A percentile compares a stretch with the other conserved stretches of the same genome.
Evolutionary conservation across 2,797 vertebrate species (phyloP).

Genomic region (Sebastes matsubarae): DNA sequence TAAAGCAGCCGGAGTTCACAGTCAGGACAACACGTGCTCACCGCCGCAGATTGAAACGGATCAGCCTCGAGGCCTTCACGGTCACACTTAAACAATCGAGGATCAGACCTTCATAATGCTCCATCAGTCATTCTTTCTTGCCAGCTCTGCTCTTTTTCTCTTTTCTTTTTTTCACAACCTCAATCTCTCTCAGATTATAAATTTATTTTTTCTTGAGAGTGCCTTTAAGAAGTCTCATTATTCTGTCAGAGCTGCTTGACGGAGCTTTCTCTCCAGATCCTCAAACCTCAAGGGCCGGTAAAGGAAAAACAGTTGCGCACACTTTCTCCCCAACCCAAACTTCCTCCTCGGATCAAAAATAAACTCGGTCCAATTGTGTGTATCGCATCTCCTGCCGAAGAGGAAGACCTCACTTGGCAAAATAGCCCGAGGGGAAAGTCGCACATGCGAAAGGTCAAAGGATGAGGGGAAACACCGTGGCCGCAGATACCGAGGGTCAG

Average conservation of each 20-base stretch:
- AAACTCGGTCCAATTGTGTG: slow-evolving; percentile 59
- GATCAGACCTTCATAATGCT: slow-evolving; percentile 29
- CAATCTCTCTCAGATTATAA: slow-evolving; percentile 21
- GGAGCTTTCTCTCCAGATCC: slow-evolving; percentile 41
- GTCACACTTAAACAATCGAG: slow-evolving; percentile 26
- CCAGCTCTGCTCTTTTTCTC: background rate
- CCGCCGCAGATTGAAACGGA: slow-evolving; percentile 20
- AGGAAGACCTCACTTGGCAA: slow-evolving; percentile 62
- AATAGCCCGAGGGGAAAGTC: slow-evolving; percentile 40
- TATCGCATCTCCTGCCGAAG: slow-evolving; percentile 43
- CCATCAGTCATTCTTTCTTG: background rate
- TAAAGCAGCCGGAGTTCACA: slow-evolving; percentile 47
- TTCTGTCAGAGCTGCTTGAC: slow-evolving; percentile 59
- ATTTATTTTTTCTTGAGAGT: slow-evolving; percentile 55
- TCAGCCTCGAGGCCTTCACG: background rate
- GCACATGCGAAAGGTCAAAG: slow-evolving; percentile 63
- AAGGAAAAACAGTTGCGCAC: slow-evolving; percentile 50
- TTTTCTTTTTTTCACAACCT: background rate
- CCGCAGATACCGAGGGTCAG: slow-evolving; percentile 57
- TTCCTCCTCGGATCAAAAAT: slow-evolving; percentile 64
- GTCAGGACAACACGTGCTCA: slow-evolving; percentile 42
- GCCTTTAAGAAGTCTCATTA: slow-evolving; percentile 49
- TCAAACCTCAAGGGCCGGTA: slow-evolving; percentile 44
- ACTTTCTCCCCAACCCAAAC: slow-evolving; percentile 62
- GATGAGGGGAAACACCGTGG: slow-evolving; percentile 48